These are phyloP conservation scores for Agonopterix alstromeriana DNA, from an alignment of 2,888 invertebrate species.

Conservation along the genomic window DNA sequence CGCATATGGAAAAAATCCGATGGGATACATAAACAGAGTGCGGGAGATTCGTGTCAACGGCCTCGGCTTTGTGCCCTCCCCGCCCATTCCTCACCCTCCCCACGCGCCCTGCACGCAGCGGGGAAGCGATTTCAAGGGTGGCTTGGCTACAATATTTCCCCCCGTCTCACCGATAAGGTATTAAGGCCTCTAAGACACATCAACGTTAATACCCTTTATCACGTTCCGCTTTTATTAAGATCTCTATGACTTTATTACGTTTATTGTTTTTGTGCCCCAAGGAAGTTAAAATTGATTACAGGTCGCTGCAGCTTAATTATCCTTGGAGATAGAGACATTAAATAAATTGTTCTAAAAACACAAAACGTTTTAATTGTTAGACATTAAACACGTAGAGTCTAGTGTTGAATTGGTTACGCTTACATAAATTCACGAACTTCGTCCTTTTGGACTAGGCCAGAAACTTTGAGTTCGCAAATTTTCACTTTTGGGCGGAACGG, in stretches of 20 bases:
- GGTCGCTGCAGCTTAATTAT: too few species aligned
- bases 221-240: constrained; percentile 41
- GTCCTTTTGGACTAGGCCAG: too few species aligned
- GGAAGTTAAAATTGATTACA: too few species aligned
- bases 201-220: constrained; percentile 54
- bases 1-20: constrained; percentile 60
- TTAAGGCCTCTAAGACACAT: constrained; percentile 56
- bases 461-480: too few species aligned
- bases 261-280: too few species aligned
- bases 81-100: constrained; percentile 20
- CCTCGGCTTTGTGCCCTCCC: constrained; percentile 49
- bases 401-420: too few species aligned
- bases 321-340: too few species aligned
- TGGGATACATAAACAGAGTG: constrained; percentile 63
- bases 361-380: too few species aligned
- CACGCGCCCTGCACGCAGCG: constrained; percentile 33
- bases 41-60: constrained; percentile 71
- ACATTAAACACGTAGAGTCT: too few species aligned
- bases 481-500: too few species aligned
- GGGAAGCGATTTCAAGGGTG: constrained; percentile 64
- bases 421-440: too few species aligned
- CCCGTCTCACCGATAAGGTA: constrained; percentile 52
- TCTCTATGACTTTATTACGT: constrained; percentile 39
- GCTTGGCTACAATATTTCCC: constrained; percentile 49
- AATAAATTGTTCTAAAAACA: too few species aligned